Base-by-base conservation (phyloP, 2,797 vertebrate genomes). In the Pogonophryne albipinna region DNA sequence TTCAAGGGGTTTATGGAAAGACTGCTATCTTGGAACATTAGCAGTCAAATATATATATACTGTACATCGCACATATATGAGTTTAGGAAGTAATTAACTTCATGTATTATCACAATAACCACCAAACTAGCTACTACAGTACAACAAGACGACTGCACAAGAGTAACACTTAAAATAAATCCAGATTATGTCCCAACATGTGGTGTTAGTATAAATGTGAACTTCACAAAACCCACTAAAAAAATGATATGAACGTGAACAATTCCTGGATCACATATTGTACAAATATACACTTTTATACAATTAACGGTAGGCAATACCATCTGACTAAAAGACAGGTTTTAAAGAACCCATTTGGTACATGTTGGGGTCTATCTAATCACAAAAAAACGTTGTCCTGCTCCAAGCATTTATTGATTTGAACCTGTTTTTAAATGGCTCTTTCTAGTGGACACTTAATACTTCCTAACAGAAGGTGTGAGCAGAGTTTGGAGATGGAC, bases 401-500 rank as follows among this genome's bases (percentile, higher is more conserved):
- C 69, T 53, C 49, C 27, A 38, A 20, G n/a, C 45, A 19, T 52
- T n/a, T 6, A 11, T 31, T 42, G 13, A 44, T 57, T 19, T 45
- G 4, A 70, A 45, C 15, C 17, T 51, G 51, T 49, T 58, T 64
- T 10, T 41, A 56, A 58, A 17, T 34, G 15, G 11, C 1, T 11
- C 15, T 23, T 7, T 55, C 20, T 53, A 46, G 12, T 10, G 1
- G 4, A n/a, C 27, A 38, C 19, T 44, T 49, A n/a, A 44, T 27
- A 11, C 6, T 27, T 45, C 71, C 19, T 17, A 31, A 41, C 14
- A 16, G 7, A 42, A 47, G 42, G 52, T 59, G 19, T 85, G 67
- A 53, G 11, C 13, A 1, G 14, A 73, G 45, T 31, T 56, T 12
- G 27, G 19, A 66, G 62, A 42, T 16, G 66, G 59, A 47, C 55